Evolutionary conservation across 2,113 vertebrate species (phyloP).

Genomic region (Neolamprologus sp.): DNA sequence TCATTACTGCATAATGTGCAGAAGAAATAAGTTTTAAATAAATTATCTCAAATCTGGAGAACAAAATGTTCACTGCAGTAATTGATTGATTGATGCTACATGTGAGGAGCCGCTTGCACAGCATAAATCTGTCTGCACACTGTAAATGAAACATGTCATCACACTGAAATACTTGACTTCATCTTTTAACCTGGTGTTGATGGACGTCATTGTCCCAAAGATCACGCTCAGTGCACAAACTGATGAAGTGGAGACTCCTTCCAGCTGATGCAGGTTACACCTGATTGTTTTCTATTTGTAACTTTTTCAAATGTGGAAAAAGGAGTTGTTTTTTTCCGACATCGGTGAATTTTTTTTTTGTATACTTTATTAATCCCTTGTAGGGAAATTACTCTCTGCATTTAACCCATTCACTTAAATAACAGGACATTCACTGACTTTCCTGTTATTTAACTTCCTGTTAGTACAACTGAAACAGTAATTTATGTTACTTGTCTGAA

Average conservation of each 20-base stretch:
- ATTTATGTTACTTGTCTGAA: background rate
- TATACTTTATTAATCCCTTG: background rate
- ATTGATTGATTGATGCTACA: background rate
- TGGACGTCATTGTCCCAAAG: background rate
- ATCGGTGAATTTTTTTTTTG: background rate
- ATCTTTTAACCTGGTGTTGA: background rate
- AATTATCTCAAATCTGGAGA: background rate
- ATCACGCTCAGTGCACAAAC: background rate
- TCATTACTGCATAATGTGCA: background rate
- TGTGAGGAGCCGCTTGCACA: background rate
- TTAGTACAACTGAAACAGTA: accelerated
- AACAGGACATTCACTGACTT: accelerated
- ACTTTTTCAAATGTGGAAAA: background rate
- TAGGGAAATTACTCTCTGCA: background rate
- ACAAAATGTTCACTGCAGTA: background rate
- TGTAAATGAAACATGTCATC: background rate
- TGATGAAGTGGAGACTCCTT: background rate
- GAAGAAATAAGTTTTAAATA: background rate
- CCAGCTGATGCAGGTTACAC: background rate
- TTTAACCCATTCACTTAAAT: background rate
- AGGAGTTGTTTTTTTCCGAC: accelerated
- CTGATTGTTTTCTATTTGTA: background rate
- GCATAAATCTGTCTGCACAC: background rate
- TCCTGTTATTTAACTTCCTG: background rate
- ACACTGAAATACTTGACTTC: background rate